Percentiles rank a stretch among this genome's conserved stretches.
phyloP scores from a whole-genome alignment of 2,888 invertebrate genomes.

The Anticlea derivata region DNA sequence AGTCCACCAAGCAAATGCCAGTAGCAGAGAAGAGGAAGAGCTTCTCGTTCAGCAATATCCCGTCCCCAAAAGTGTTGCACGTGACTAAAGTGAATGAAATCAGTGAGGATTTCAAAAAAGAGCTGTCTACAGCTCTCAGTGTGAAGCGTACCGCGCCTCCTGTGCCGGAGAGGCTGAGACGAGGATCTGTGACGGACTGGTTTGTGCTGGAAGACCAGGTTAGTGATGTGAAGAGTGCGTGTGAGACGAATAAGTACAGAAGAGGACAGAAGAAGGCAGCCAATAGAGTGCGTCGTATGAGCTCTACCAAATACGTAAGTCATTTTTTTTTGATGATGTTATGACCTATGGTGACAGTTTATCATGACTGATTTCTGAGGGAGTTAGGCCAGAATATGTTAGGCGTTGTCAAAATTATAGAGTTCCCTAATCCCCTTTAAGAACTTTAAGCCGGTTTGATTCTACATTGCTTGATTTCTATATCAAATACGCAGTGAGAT shows the following conservation, averaged over 20 bases:
- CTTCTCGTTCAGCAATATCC: slow-evolving; percentile 64
- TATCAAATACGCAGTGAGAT: too few species aligned
- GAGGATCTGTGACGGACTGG: slow-evolving; percentile 78
- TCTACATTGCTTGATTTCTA: too few species aligned
- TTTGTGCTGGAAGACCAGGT: slow-evolving; percentile 69
- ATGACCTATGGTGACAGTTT: too few species aligned
- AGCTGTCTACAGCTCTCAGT: slow-evolving; percentile 60
- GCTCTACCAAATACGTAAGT: slow-evolving; percentile 81
- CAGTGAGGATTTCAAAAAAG: slow-evolving; percentile 71
- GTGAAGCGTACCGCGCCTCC: slow-evolving; percentile 46
- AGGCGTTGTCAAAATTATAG: too few species aligned
- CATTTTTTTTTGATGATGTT: slow-evolving; percentile 4
- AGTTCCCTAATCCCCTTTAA: too few species aligned
- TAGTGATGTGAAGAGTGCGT: slow-evolving; percentile 26
- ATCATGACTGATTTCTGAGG: not conserved
- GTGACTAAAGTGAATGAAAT: slow-evolving; percentile 64
- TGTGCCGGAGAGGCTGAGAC: slow-evolving; percentile 45
- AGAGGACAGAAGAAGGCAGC: slow-evolving; percentile 67
- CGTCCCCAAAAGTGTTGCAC: slow-evolving; percentile 71
- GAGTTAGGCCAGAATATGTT: too few species aligned
- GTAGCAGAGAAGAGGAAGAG: slow-evolving; percentile 65
- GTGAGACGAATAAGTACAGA: slow-evolving; percentile 62
- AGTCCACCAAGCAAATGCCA: slow-evolving; percentile 45
- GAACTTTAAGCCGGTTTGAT: too few species aligned
- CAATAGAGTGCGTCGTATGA: slow-evolving; percentile 70